Base-by-base conservation (phyloP, 1,140 invertebrate genomes). In the honey bee (Apis mellifera) region DNA sequence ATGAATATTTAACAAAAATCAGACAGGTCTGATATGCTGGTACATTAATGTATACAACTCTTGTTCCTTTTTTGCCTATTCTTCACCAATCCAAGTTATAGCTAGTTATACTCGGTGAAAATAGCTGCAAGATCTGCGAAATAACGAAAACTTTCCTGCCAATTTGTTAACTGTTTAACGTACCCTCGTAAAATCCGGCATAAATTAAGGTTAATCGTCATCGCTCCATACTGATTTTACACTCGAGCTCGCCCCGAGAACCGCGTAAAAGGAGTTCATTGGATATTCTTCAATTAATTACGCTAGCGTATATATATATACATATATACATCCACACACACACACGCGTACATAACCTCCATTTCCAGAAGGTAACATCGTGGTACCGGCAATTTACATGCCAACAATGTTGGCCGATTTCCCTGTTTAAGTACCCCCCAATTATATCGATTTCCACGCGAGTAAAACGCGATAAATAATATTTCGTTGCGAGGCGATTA, bases 161-260 rank as follows among this genome's bases (percentile, higher is more conserved):
- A 75, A 81, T 81, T 81, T 81, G 78, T 81, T 81, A 81, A 81
- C 72, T 68, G 78, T 74, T 80, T 74, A 81, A 75, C 71, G 71
- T 68, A 57, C 52, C 70, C 60, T 59, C 78, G 71, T 66, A 57
- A 81, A 74, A 81, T 75, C 62, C n/a, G 26, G 70, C 62, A 75
- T 81, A 81, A 80, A 81, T 75, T 66, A 75, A 50, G 54, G 32
- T 75, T 81, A 75, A 81, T 81, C 78, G 78, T 75, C 60, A 21
- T 75, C 71, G 78, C 32, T 75, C 23, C 71, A 32, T 32, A 50
- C 71, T 75, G 78, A 81, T 81, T 81, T 75, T 68, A 81, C 71
- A 75, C 71, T 75, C 71, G 71, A 59, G 62, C 32, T 26, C n/a
- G 42, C 12, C 54, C 5, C 70, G 62, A n/a, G 52, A n/a, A 13